Conservation (phyloP, 2,888 invertebrate genomes). For the Hydriomena furcata region DNA sequence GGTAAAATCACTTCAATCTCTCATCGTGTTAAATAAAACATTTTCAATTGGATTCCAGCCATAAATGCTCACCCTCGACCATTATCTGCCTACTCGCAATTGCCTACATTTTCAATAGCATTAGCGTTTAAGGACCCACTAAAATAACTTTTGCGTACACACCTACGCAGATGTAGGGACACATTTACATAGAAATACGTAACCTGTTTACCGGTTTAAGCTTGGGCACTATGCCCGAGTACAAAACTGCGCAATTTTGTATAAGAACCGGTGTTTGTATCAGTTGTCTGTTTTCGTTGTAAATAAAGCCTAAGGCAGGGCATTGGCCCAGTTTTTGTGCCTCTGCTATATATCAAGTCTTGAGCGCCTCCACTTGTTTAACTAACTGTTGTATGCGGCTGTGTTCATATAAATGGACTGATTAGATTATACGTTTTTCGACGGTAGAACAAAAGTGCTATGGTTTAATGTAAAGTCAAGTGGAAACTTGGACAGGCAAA, state of each 20-base stretch:
- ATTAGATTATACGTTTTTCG: conserved; percentile 13
- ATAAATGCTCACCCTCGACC: conserved; percentile 21
- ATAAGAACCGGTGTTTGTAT: neutral
- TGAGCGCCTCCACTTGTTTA: conserved; percentile 31
- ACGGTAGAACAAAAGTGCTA: conserved; percentile 4
- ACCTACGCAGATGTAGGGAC: conserved; percentile 31
- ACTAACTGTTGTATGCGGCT: conserved; percentile 18
- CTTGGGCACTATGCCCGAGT: too few species aligned
- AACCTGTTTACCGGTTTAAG: too few species aligned
- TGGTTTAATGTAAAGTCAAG: conserved; percentile 5
- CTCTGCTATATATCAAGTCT: conserved; percentile 41
- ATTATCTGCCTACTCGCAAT: conserved; percentile 32
- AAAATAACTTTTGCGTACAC: conserved; percentile 37
- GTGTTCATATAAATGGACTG: conserved; percentile 14
- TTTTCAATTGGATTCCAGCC: conserved; percentile 17
- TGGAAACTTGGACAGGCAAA: conserved; percentile 6
- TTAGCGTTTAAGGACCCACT: conserved; percentile 35
- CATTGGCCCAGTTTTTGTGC: conserved; percentile 53
- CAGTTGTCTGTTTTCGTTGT: conserved; percentile 7
- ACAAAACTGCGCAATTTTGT: too few species aligned
- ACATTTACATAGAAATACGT: conserved; percentile 2
- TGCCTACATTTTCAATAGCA: conserved; percentile 33
- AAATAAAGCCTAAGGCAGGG: conserved; percentile 32
- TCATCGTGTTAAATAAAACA: conserved; percentile 22
- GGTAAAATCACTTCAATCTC: conserved; percentile 12